Conservation (phyloP, 2,888 invertebrate species). For the Dasysyrphus tricinctus region DNA sequence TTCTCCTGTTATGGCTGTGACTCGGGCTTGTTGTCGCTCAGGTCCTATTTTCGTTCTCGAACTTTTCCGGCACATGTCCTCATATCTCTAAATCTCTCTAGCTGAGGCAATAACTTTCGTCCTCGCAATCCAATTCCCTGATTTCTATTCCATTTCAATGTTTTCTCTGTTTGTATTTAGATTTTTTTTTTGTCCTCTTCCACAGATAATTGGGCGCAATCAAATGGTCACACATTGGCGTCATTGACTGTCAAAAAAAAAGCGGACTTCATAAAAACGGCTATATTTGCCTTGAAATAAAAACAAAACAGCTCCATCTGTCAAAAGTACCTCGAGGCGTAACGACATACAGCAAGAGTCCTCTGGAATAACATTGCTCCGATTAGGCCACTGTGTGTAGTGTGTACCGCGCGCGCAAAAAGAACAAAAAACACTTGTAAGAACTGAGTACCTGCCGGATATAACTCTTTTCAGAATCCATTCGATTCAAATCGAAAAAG, state of each 20-base stretch:
- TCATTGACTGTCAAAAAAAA: slow-evolving; percentile 57
- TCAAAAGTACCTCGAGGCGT: slow-evolving; percentile 45
- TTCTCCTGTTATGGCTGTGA: slow-evolving; percentile 20
- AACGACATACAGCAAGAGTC: slow-evolving; percentile 12
- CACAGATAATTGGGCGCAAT: slow-evolving; percentile 73
- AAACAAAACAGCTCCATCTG: slow-evolving; percentile 18
- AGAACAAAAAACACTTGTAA: slow-evolving; percentile 38
- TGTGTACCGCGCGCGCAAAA: slow-evolving; percentile 4
- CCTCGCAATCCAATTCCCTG: slow-evolving; percentile 59
- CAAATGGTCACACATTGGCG: slow-evolving; percentile 74
- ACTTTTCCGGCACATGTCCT: slow-evolving; percentile 6
- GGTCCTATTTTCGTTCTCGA: slow-evolving; percentile 43
- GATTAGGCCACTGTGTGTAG: slow-evolving; percentile 41
- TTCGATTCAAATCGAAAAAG: slow-evolving; percentile 67
- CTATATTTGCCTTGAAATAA: slow-evolving; percentile 36
- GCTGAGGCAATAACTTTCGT: slow-evolving; percentile 67
- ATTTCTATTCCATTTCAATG: slow-evolving; percentile 45
- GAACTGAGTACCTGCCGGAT: slow-evolving; percentile 61
- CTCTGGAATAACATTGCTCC: slow-evolving; percentile 53
- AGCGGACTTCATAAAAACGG: slow-evolving; percentile 38
- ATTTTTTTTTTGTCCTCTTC: slow-evolving; percentile 33
- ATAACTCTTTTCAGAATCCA: slow-evolving; percentile 64
- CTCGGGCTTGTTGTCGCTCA: slow-evolving; percentile 64
- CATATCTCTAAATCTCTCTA: slow-evolving; percentile 71
- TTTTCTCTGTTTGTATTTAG: slow-evolving; percentile 38